Conservation (phyloP, 2,888 invertebrate genomes). For the Cantharis rufa region DNA sequence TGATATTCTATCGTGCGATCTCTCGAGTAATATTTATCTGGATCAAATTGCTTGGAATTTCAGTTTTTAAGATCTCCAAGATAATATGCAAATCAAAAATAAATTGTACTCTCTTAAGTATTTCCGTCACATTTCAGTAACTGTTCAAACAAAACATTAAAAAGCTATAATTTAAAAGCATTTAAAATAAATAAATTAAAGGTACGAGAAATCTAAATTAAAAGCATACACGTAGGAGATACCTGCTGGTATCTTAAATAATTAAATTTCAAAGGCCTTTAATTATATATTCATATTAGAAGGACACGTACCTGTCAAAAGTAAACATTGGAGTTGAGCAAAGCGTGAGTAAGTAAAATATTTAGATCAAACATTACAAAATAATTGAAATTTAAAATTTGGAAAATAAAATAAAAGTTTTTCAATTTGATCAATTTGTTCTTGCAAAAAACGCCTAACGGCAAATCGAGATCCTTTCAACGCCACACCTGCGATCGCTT, state of each 20-base stretch:
- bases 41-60: not conserved
- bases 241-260: not conserved
- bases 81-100: not conserved
- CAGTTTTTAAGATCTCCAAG: not conserved
- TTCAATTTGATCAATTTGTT: slow-evolving; percentile 34
- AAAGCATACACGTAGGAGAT: not conserved
- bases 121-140: not conserved
- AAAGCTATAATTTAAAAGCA: not conserved
- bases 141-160: not conserved
- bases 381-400: not conserved
- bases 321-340: not conserved
- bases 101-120: not conserved
- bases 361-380: not conserved
- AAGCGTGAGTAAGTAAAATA: not conserved
- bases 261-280: not conserved
- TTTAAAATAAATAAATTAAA: not conserved
- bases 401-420: not conserved
- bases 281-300: slow-evolving; percentile 1
- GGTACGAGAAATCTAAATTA: not conserved
- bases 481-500: slow-evolving; percentile 43
- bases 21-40: not conserved
- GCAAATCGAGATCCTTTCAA: slow-evolving; percentile 39
- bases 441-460: slow-evolving; percentile 29
- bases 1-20: not conserved
- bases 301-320: not conserved